These are phyloP conservation scores for Gadus macrocephalus DNA, from an alignment of 2,113 vertebrate species.

Conservation along the genomic window DNA sequence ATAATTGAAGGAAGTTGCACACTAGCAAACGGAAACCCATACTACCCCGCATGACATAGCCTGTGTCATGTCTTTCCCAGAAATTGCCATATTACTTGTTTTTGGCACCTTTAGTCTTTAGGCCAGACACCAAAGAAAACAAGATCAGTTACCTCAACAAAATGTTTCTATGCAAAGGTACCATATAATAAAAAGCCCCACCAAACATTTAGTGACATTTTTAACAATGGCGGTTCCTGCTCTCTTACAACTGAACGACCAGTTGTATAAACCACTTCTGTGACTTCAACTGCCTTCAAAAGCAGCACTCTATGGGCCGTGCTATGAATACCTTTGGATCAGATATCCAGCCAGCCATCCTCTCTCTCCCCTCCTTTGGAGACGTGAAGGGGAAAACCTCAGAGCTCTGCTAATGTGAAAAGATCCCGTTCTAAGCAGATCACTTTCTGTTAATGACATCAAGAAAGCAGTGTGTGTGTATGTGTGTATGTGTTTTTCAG, in stretches of 20 bases:
- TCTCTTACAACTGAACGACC: not conserved
- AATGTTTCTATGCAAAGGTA: too few species aligned
- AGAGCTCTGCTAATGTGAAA: constrained; percentile 50
- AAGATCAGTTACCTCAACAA: too few species aligned
- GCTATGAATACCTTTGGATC: constrained; percentile 23
- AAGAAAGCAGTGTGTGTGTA: constrained; percentile 27
- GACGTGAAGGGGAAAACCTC: constrained; percentile 41
- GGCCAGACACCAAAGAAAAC: too few species aligned
- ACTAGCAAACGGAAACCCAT: too few species aligned
- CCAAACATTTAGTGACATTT: too few species aligned
- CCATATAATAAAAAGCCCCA: too few species aligned
- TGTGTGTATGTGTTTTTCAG: constrained; percentile 13
- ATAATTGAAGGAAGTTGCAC: too few species aligned
- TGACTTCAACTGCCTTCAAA: constrained; percentile 10
- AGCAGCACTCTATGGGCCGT: constrained; percentile 10
- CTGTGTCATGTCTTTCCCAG: too few species aligned
- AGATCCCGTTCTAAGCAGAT: constrained; percentile 42
- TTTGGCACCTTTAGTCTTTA: too few species aligned
- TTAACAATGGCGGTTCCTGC: too few species aligned
- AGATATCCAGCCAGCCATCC: constrained; percentile 10
- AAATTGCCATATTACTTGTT: too few species aligned
- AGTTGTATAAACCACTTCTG: not conserved
- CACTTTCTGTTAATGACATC: constrained; percentile 46
- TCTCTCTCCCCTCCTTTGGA: constrained; percentile 24
- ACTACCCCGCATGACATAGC: too few species aligned